Evolutionary conservation across 2,113 vertebrate genomes (phyloP), one percentile per base, ranked within the genome.

Genomic region (Pituophis catenifer): DNA sequence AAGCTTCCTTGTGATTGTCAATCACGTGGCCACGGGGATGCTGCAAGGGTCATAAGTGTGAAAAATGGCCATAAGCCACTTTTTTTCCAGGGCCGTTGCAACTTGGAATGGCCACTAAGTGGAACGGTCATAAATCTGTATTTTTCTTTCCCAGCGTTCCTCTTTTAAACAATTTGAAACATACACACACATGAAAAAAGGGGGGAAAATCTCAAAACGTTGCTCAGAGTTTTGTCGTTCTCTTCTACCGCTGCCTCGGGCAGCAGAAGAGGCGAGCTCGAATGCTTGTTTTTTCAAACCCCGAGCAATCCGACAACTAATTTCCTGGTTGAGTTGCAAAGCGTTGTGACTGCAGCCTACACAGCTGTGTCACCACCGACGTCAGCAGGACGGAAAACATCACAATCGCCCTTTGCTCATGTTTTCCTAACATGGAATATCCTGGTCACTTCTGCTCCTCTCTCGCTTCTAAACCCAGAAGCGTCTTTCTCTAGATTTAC

Each of bases 371-470:
- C 98, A 98, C 96, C 97, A 96, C 96, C 97, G 96, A 98, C 97
- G 97, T 98, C 98, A 98, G 98, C 97, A 96, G 98, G 97, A 98
- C 12, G 65, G 65, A 70, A 98, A 98, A 98, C 97, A 97, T 97
- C 95, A 96, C 89, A 97, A 96, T 97, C 95, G 96, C 96, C 97
- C 97, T 95, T 97, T 96, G 97, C 97, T 97, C 97, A 97, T 96
- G 97, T 97, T 98, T 98, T 97, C 98, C 98, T 97, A 98, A 98
- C 97, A 97, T 98, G 98, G 98, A 98, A 97, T 98, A 98, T 98
- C 97, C 98, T 97, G 58, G 91, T 97, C 94, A 96, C 96, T 96
- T 93, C 86, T 91, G 93, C 97, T 95, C 95, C 95, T 96, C 95
- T 94, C 94, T 38, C 93, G 89, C 93, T 95, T 94, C 85, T 93